These are phyloP conservation scores for Dasypus novemcinctus DNA, from an alignment of 2,113 vertebrate genomes.

Conservation along the genomic window DNA sequence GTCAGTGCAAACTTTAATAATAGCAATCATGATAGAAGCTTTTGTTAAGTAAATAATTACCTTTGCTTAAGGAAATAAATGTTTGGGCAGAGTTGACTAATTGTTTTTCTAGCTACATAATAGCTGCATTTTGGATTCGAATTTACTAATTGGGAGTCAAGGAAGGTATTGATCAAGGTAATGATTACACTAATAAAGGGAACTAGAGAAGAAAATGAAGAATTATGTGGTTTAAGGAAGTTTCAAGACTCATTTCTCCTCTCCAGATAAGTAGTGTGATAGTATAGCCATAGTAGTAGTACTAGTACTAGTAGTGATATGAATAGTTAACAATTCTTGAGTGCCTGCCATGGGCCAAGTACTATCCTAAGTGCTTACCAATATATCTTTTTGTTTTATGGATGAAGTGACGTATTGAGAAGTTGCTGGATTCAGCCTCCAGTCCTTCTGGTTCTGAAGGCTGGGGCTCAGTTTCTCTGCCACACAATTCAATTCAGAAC, in stretches of 20 bases:
- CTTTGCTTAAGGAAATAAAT: neutral
- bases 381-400: neutral
- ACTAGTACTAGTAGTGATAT: neutral
- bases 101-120: neutral
- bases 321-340: neutral
- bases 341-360: neutral
- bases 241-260: neutral
- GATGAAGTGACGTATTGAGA: neutral
- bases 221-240: neutral
- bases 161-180: neutral
- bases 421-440: neutral
- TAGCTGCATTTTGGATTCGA: slow-evolving; percentile 16
- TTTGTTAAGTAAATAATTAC: slow-evolving; percentile 35
- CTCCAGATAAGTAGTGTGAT: neutral
- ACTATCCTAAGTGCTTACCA: neutral
- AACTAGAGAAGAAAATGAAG: neutral
- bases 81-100: neutral
- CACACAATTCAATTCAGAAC: neutral
- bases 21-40: neutral
- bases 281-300: neutral
- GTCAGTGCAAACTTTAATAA: neutral
- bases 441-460: neutral
- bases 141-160: neutral
- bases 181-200: neutral
- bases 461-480: neutral